phyloP scores from a whole-genome alignment of 1,140 invertebrate genomes.

The Dendroctonus valens region DNA sequence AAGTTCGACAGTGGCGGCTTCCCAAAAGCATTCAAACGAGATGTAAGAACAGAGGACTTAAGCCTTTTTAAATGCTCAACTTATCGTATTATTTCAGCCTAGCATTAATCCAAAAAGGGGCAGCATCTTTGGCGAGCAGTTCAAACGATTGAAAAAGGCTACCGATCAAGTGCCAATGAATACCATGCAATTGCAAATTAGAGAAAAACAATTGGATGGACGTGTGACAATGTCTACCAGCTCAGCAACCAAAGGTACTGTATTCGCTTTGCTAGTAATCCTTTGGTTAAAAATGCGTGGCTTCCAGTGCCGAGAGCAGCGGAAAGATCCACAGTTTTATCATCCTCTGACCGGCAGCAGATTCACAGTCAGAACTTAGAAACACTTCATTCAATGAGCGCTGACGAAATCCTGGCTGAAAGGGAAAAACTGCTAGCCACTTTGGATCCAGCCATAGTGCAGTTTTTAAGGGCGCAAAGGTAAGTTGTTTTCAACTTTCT shows the following conservation, averaged over 20 bases:
- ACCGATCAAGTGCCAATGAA: slow-evolving; percentile 8
- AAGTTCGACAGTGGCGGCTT: slow-evolving; percentile 43
- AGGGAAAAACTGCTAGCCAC: slow-evolving; percentile 63
- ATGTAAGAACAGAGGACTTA: slow-evolving; percentile 24
- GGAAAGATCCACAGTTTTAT: slow-evolving; percentile 49
- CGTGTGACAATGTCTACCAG: not conserved
- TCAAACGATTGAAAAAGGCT: slow-evolving; percentile 40
- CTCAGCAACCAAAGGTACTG: not conserved
- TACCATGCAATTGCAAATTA: slow-evolving; percentile 6
- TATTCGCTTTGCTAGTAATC: not conserved
- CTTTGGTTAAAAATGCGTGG: not conserved
- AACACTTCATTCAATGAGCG: slow-evolving; percentile 57
- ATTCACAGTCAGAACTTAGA: slow-evolving; percentile 76
- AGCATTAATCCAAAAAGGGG: slow-evolving; percentile 38
- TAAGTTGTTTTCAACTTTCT: slow-evolving; percentile 13
- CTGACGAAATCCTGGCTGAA: slow-evolving; percentile 74
- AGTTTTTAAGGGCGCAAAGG: slow-evolving; percentile 62
- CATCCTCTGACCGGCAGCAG: slow-evolving; percentile 55
- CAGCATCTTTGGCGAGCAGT: slow-evolving; percentile 51
- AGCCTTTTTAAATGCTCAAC: no score
- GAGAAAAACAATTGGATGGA: slow-evolving; percentile 5
- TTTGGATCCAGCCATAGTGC: slow-evolving; percentile 65
- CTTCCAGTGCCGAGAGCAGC: not conserved
- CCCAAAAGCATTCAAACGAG: slow-evolving; percentile 46
- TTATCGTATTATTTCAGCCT: slow-evolving; percentile 39